Base-by-base conservation (phyloP, 23 tunicate species). In the Botrylloides violaceus region DNA sequence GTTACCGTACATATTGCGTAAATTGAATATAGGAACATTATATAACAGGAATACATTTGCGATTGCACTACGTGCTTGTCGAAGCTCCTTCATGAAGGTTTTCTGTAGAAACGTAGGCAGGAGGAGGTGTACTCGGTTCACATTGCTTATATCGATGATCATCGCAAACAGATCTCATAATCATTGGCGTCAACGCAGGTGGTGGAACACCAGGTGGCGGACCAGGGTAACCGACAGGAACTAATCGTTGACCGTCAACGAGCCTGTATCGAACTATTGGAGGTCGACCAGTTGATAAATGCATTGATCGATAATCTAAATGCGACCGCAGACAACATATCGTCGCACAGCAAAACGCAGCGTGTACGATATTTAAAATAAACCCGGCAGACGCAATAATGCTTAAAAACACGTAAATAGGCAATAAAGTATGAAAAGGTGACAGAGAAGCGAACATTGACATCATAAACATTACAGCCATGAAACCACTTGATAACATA, bases 361-460 rank as follows among this genome's bases (percentile, higher is more conserved):
- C 70, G 35, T 63, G 70, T 15, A 63, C 70, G 35, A 63, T 63
- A 28, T 63, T 63, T 3, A 63, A 27, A 63, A 63, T 63, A 28
- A 63, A 63, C 4, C 70, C 70, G 33, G 70, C 70, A 27, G 70
- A 63, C 34, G 70, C 70, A 3, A 63, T 63, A 33, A 63, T 63
- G 35, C 70, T 63, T 28, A 63, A 63, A 63, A 63, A 63, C 35
- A 63, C 70, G 33, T 63, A 63, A 31, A 63, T 33, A 3, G 70
- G 34, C 4, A 63, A 3, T 6, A 63, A 28, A 27, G 36, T 63
- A 12, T 31, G 33, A 19, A 29, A 9, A 63, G 20, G 20, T 7
- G 35, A 34, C 18, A 63, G 33, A 26, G 70, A 33, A 3, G 70
- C 70, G 32, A 63, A 6, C 33, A 63, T 63, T 7, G 70, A 63